Conservation (phyloP, 2,113 vertebrate genomes). For the Brachypodius melanocephalos region DNA sequence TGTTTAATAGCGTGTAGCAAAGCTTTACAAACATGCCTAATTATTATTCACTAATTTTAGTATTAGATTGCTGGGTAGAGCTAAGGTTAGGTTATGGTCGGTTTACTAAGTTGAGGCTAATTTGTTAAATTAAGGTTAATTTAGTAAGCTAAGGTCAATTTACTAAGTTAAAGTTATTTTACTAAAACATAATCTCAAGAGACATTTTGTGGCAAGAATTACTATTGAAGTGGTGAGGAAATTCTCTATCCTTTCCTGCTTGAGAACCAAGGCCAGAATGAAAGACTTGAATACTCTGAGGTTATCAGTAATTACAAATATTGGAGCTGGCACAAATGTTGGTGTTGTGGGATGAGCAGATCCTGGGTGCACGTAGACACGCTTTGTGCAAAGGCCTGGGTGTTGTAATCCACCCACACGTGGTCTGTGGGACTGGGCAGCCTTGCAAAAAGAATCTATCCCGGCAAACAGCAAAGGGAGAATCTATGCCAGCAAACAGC, state of each 20-base stretch:
- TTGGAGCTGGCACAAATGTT: background rate
- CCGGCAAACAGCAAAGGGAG: background rate
- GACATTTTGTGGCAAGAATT: background rate
- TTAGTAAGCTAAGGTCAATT: background rate
- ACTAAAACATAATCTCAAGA: background rate
- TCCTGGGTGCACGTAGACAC: background rate
- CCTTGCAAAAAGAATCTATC: background rate
- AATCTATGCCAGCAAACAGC: background rate
- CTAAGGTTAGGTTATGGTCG: background rate
- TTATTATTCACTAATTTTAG: background rate
- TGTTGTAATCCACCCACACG: fast-evolving
- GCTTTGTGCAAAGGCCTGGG: background rate
- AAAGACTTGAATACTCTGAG: background rate
- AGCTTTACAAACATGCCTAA: background rate
- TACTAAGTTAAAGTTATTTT: background rate
- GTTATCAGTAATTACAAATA: background rate
- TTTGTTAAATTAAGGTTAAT: background rate
- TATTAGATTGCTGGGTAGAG: background rate
- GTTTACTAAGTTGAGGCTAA: background rate
- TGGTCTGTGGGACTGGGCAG: background rate
- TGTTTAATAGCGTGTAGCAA: background rate
- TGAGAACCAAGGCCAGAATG: background rate
- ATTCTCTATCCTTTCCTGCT: background rate
- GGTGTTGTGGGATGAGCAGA: background rate
- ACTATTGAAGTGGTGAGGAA: background rate